A percentile compares a stretch with the other conserved stretches of the same genome.
These are phyloP conservation scores for Cervus canadensis DNA, from an alignment of 2,113 vertebrate genomes.

Conservation along the genomic window DNA sequence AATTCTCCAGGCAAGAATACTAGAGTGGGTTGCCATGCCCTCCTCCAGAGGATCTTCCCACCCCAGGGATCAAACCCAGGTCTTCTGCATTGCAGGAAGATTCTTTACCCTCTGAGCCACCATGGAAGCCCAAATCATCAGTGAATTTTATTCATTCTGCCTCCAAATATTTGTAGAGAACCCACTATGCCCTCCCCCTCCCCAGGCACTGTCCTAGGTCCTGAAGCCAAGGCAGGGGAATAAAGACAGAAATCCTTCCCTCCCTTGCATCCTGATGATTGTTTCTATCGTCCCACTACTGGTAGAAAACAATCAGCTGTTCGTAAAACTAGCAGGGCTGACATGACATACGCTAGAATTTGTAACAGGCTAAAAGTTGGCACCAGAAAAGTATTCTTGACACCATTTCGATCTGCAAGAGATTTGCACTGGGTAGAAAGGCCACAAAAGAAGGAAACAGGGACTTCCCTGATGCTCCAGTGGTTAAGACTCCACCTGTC, in stretches of 20 bases:
- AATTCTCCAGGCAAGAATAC: background rate
- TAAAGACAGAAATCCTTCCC: background rate
- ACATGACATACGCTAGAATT: background rate
- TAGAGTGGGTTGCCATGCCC: background rate
- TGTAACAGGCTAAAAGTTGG: background rate
- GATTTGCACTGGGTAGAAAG: background rate
- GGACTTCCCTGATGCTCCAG: background rate
- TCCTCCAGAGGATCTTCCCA: background rate
- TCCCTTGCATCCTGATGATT: background rate
- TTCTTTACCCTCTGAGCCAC: background rate
- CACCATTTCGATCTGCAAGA: background rate
- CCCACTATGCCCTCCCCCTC: background rate
- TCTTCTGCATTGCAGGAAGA: background rate
- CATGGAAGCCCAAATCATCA: background rate
- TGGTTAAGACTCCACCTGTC: background rate
- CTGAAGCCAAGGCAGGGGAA: background rate
- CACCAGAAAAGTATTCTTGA: background rate
- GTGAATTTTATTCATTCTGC: background rate
- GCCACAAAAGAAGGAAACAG: background rate
- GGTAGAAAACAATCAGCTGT: background rate
- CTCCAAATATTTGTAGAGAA: background rate
- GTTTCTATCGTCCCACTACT: background rate
- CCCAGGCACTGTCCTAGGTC: background rate
- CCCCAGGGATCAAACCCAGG: background rate
- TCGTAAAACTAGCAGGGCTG: background rate